Conservation (phyloP, 2,113 vertebrate species). For the Apeltes quadracus region DNA sequence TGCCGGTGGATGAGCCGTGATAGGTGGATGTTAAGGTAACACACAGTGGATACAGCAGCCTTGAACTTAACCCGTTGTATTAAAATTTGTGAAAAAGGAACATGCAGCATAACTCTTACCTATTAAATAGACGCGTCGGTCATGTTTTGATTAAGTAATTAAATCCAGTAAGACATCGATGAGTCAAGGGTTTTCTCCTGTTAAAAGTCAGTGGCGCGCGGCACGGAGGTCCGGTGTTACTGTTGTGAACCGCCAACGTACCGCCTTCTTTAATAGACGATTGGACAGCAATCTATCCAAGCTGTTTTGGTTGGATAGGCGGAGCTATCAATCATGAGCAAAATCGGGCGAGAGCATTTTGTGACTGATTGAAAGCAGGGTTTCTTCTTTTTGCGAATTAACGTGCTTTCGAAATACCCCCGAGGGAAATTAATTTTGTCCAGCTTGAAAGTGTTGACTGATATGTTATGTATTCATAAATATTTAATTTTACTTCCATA, state of each 20-base stretch:
- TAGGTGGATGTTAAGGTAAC: not conserved
- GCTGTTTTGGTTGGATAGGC: constrained; percentile 3
- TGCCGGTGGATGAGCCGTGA: not conserved
- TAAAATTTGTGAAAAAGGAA: not conserved
- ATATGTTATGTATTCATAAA: not conserved
- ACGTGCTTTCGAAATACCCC: not conserved
- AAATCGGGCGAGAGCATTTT: constrained; percentile 23
- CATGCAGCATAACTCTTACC: constrained; percentile 17
- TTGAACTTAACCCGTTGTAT: not conserved
- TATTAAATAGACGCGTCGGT: not conserved
- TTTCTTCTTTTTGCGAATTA: not conserved
- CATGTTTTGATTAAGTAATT: not conserved
- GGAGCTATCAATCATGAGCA: constrained; percentile 38
- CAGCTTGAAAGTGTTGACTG: no score
- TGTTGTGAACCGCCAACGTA: constrained; percentile 14
- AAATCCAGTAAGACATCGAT: rapidly evolving
- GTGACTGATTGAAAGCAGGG: not conserved
- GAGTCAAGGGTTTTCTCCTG: rapidly evolving
- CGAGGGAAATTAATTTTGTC: rapidly evolving
- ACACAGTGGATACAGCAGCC: not conserved
- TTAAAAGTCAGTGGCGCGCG: not conserved
- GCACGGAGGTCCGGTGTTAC: no score
- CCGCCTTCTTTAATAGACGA: constrained; percentile 8
- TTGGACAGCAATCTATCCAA: constrained; percentile 39
- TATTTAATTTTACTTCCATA: not conserved